These are phyloP conservation scores for Nematopogon swammerdamellus DNA, from an alignment of 2,888 invertebrate species.

Conservation along the genomic window DNA sequence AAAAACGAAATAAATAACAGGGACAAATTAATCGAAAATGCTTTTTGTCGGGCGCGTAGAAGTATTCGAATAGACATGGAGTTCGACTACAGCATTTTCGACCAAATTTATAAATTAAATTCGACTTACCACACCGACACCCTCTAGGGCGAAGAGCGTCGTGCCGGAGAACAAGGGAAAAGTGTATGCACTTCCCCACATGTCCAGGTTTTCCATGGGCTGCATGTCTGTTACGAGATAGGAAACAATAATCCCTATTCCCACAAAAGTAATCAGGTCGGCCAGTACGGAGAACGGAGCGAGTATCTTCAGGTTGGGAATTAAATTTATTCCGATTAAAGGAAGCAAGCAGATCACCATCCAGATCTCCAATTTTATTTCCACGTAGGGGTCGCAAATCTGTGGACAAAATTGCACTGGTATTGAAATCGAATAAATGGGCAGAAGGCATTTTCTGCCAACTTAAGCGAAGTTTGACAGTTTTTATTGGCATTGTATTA, in stretches of 20 bases:
- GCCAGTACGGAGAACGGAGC: slow-evolving; percentile 84
- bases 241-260: slow-evolving; percentile 72
- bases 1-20: no score
- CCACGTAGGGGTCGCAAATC: slow-evolving; percentile 43
- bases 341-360: slow-evolving; percentile 68
- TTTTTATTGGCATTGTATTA: no score
- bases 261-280: slow-evolving; percentile 73
- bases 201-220: slow-evolving; percentile 36
- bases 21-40: no score
- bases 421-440: no score
- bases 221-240: slow-evolving; percentile 63
- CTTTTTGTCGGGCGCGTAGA: no score
- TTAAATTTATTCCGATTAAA: slow-evolving; percentile 66
- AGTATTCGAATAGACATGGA: no score
- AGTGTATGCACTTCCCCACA: slow-evolving; percentile 44
- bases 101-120: background rate
- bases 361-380: slow-evolving; percentile 51
- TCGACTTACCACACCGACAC: slow-evolving; percentile 69
- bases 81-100: no score
- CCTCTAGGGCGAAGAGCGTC: slow-evolving; percentile 85
- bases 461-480: no score
- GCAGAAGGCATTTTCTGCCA: no score
- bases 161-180: slow-evolving; percentile 87
- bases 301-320: slow-evolving; percentile 72
- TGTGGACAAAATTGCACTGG: slow-evolving; percentile 20